Evolutionary conservation across 2,888 invertebrate species (phyloP).

Genomic region (Cancer borealis): DNA sequence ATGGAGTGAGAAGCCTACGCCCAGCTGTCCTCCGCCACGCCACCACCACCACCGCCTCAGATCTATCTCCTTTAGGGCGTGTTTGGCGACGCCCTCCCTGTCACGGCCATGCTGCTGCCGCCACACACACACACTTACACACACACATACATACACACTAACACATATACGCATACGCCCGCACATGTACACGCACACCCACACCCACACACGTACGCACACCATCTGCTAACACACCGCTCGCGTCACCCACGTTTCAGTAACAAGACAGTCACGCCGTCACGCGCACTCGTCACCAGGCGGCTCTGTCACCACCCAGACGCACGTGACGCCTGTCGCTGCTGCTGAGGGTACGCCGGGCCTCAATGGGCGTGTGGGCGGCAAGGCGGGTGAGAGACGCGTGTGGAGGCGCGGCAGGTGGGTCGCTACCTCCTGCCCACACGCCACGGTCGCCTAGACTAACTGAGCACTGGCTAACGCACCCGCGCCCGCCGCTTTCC

Average conservation of each 20-base stretch:
- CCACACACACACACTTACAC: conserved; percentile 33
- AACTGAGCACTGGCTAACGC: conserved; percentile 2
- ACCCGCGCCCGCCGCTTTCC: conserved; percentile 16
- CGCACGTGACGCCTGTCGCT: conserved; percentile 4
- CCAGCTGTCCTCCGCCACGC: conserved; percentile 40
- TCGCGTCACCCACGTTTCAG: not conserved
- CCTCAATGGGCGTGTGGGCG: conserved; percentile 13
- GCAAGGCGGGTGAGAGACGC: not conserved
- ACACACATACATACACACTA: not conserved
- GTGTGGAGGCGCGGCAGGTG: conserved; percentile 21
- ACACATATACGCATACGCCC: not conserved
- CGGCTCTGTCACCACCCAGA: not conserved
- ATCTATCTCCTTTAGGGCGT: conserved; percentile 69
- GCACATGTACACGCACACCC: not conserved
- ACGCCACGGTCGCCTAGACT: conserved; percentile 54
- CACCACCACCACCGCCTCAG: conserved; percentile 47
- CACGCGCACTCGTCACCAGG: conserved; percentile 12
- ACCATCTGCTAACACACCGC: not conserved
- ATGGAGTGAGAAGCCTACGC: not conserved
- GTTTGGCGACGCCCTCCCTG: conserved; percentile 62
- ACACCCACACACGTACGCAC: not conserved
- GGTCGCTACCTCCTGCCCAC: conserved; percentile 47
- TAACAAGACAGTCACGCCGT: conserved; percentile 3
- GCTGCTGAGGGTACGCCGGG: not conserved
- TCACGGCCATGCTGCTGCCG: conserved; percentile 43